phyloP scores from a whole-genome alignment of 2,888 invertebrate genomes.

The Cerastis rubricosa region DNA sequence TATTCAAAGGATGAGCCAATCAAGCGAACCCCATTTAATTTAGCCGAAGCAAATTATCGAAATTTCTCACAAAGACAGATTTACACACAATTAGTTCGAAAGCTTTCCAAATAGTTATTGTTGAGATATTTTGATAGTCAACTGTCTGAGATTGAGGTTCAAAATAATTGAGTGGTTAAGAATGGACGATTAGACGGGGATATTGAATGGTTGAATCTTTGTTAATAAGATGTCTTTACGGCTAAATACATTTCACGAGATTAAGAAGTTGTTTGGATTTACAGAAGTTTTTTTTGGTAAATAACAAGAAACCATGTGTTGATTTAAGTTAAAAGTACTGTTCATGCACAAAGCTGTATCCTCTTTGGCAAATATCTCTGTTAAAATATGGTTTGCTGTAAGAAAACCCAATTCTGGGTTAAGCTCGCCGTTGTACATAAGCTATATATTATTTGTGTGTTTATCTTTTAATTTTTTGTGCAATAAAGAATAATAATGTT shows the following conservation, averaged over 20 bases:
- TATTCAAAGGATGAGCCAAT: constrained; percentile 75
- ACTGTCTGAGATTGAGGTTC: constrained; percentile 29
- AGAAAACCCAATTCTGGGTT: too few species aligned
- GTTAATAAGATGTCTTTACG: neutral
- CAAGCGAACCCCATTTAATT: constrained; percentile 76
- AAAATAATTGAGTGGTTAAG: constrained; percentile 16
- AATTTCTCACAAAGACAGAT: constrained; percentile 74
- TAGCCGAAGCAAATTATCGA: constrained; percentile 77
- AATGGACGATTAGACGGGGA: constrained; percentile 1
- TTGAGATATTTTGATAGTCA: constrained; percentile 37
- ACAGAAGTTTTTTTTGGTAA: neutral
- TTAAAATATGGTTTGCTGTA: too few species aligned
- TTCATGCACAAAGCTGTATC: too few species aligned
- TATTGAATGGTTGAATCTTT: neutral
- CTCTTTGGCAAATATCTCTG: too few species aligned
- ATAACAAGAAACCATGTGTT: neutral
- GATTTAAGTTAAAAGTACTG: too few species aligned
- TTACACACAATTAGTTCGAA: constrained; percentile 73
- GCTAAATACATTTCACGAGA: neutral
- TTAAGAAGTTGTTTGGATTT: neutral
- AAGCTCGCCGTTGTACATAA: too few species aligned
- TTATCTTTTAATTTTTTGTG: too few species aligned
- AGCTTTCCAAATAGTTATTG: constrained; percentile 56
- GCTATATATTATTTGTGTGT: too few species aligned
- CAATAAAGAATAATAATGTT: too few species aligned